Conservation (phyloP, 1,140 invertebrate species). For the Brachionus plicatilis region DNA sequence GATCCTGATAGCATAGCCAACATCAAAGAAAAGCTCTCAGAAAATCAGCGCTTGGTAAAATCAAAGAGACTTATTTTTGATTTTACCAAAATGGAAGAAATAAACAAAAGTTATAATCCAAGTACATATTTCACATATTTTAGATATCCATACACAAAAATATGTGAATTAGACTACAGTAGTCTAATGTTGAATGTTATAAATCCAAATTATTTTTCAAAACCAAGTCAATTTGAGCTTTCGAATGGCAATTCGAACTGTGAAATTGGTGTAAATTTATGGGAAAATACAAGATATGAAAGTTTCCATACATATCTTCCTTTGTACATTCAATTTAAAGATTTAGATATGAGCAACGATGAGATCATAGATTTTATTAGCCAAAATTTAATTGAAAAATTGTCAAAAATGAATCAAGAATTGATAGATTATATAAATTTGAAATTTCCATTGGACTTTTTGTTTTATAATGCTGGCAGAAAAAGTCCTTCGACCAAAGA, state of each 20-base stretch:
- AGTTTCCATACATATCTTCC: neutral
- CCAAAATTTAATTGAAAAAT: neutral
- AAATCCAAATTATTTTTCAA: neutral
- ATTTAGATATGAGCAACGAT: neutral
- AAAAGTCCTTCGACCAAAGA: neutral
- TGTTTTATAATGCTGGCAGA: neutral
- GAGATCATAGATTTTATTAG: neutral
- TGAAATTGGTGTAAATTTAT: neutral
- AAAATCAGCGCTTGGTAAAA: neutral
- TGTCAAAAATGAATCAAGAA: neutral
- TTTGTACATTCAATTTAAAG: neutral
- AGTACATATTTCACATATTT: neutral
- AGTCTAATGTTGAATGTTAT: neutral
- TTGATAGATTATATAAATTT: neutral
- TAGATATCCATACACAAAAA: neutral
- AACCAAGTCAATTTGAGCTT: neutral
- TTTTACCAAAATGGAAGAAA: neutral
- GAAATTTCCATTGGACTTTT: slow-evolving; percentile 9
- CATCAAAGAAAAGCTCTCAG: neutral
- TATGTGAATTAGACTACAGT: neutral
- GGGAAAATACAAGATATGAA: neutral
- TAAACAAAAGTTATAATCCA: neutral
- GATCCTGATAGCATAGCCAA: neutral
- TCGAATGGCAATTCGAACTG: neutral
- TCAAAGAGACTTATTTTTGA: neutral